Base-by-base conservation (phyloP, 1,140 invertebrate genomes). In the Leucophenga varia region DNA sequence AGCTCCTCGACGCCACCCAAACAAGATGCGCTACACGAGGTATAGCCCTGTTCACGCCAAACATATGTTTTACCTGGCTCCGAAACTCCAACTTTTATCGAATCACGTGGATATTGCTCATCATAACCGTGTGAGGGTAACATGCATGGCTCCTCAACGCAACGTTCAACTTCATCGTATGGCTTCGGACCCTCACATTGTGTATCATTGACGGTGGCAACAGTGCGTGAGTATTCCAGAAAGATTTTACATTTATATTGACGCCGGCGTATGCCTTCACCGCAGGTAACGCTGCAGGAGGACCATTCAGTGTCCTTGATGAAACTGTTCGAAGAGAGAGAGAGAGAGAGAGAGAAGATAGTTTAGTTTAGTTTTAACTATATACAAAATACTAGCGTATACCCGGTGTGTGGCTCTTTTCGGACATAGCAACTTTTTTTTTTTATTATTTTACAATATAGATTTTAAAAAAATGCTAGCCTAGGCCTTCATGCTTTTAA, bases 1-100 rank as follows among this genome's bases (percentile, higher is more conserved):
- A 93, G 81, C 74, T 95, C 92, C 80, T 95, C 81, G 16, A 85
- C 82, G 74, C 90, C 94, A 67, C 95, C 95, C 3, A 97, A 81
- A 76, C 95, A 98, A 35, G 91, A 93, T 1, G 91, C 91, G 63
- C 91, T 96, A 78, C 95, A 98, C 48, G 89, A 86, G 1, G 91
- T 94, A 58, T 88, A 92, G 0, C 89, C 89, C 55, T 87, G 82
- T 58, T 89, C 86, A 57, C 87, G 86, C 90, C 90, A 93, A 1
- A 88, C 88, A 73, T 90, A 91, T 0, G 88, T 83, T 53, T 84
- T 85, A 2, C 82, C 83, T 60, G 75, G 85, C 56, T 80, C 83
- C 53, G 72, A 73, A 1, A 73, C 73, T 2, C 70, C 72, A 17
- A 75, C 82, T 71, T 82, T 83, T 37, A 83, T 75, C 7, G 72